These are phyloP conservation scores for Ceramica pisi DNA, from an alignment of 2,888 invertebrate species.

Conservation along the genomic window DNA sequence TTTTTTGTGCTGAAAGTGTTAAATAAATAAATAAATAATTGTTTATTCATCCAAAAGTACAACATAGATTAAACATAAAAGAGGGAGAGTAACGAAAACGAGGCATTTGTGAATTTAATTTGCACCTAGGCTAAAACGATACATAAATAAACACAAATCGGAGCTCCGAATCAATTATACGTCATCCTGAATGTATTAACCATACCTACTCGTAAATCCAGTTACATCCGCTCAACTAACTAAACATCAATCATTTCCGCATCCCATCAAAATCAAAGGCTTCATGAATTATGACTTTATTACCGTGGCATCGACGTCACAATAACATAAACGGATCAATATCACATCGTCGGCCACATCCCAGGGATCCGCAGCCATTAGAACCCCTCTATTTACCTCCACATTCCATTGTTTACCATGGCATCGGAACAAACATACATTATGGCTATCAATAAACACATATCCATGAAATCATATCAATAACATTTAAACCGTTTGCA, in stretches of 20 bases:
- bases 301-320: conserved; percentile 11
- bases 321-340: conserved; percentile 37
- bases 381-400: conserved; percentile 50
- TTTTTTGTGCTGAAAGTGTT: too few relatives aligned
- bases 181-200: not conserved
- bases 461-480: conserved; percentile 31
- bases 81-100: too few relatives aligned
- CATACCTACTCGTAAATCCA: not conserved
- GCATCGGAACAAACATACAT: conserved; percentile 45
- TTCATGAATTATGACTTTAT: conserved; percentile 30
- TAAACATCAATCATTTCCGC: not conserved
- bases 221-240: not conserved
- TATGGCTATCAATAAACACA: conserved; percentile 46
- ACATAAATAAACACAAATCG: too few relatives aligned
- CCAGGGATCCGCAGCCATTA: conserved; percentile 39
- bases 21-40: too few relatives aligned
- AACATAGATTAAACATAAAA: too few relatives aligned
- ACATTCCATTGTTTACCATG: conserved; percentile 29
- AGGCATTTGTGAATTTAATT: too few relatives aligned
- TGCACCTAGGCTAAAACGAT: too few relatives aligned
- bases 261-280: conserved; percentile 19
- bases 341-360: conserved; percentile 22
- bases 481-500: conserved; percentile 35
- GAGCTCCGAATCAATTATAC: not conserved
- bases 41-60: too few relatives aligned